Conservation (phyloP, 2,113 vertebrate species). For the Corydoras maculifer region DNA sequence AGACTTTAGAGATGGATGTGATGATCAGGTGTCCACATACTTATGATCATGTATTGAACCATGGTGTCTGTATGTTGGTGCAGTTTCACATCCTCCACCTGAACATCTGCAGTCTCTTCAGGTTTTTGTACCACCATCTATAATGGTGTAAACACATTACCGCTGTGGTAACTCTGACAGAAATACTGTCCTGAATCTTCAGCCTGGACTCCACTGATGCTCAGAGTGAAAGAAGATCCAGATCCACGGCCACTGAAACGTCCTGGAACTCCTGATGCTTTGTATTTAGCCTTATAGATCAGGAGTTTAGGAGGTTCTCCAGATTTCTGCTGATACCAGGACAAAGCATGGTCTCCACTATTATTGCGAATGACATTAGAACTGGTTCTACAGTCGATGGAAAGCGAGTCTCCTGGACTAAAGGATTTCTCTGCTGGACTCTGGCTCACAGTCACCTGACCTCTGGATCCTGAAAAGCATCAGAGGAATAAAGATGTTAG, state of each 20-base stretch:
- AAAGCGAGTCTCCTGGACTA: conserved; percentile 29
- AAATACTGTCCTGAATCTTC: conserved; percentile 51
- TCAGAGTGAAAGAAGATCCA: conserved; percentile 45
- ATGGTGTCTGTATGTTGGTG: background rate
- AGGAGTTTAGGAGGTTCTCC: conserved; percentile 48
- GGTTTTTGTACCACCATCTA: conserved; percentile 46
- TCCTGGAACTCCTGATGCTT: background rate
- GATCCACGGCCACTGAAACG: conserved; percentile 49
- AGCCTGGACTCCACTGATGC: conserved; percentile 43
- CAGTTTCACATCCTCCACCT: background rate
- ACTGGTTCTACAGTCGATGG: conserved; percentile 42
- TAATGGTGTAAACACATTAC: conserved; percentile 29
- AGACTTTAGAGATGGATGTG: too few species aligned
- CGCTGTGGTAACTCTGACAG: conserved; percentile 1
- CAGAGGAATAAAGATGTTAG: background rate
- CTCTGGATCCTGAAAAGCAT: conserved; percentile 44
- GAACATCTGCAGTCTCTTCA: conserved; percentile 17
- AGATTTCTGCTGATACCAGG: conserved; percentile 52
- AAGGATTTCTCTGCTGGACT: conserved; percentile 30
- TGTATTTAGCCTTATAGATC: background rate
- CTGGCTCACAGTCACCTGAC: conserved; percentile 52
- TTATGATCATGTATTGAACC: too few species aligned
- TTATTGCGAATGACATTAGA: too few species aligned
- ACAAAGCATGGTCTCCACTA: background rate
- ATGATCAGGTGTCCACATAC: too few species aligned